These are phyloP conservation scores for Oegoconia quadripuncta DNA, from an alignment of 2,888 invertebrate species.

Conservation along the genomic window DNA sequence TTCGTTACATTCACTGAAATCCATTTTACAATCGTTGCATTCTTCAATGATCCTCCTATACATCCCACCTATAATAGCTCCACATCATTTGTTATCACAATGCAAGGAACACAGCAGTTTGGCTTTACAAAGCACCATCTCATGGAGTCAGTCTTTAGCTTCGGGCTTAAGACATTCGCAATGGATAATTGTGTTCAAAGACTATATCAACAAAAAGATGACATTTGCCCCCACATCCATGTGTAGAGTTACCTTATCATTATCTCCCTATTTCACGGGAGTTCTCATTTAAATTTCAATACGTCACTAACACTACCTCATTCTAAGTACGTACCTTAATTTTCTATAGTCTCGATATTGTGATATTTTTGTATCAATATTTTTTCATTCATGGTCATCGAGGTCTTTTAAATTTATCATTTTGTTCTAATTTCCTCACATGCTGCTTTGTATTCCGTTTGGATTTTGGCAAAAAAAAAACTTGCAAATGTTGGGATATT, in stretches of 20 bases:
- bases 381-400: conserved; percentile 12
- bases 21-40: conserved; percentile 47
- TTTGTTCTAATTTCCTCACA: conserved; percentile 69
- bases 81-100: conserved; percentile 40
- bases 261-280: conserved; percentile 67
- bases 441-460: conserved; percentile 69
- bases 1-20: conserved; percentile 53
- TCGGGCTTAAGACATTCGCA: conserved; percentile 41
- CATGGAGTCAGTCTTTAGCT: conserved; percentile 38
- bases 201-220: conserved; percentile 72
- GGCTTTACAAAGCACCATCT: conserved; percentile 37
- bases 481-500: conserved; percentile 43
- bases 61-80: conserved; percentile 44
- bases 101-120: conserved; percentile 45
- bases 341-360: conserved; percentile 8
- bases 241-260: conserved; percentile 60
- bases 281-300: conserved; percentile 47
- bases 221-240: conserved; percentile 67
- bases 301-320: conserved; percentile 1
- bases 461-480: conserved; percentile 51
- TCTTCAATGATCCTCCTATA: conserved; percentile 51
- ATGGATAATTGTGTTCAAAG: conserved; percentile 60
- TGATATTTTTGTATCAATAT: not conserved
- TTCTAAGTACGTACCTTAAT: not conserved
- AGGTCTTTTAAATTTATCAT: conserved; percentile 33